Percentiles rank a stretch among this genome's conserved stretches.
phyloP scores from a whole-genome alignment of 2,797 vertebrate genomes.

The Diceros bicornis region DNA sequence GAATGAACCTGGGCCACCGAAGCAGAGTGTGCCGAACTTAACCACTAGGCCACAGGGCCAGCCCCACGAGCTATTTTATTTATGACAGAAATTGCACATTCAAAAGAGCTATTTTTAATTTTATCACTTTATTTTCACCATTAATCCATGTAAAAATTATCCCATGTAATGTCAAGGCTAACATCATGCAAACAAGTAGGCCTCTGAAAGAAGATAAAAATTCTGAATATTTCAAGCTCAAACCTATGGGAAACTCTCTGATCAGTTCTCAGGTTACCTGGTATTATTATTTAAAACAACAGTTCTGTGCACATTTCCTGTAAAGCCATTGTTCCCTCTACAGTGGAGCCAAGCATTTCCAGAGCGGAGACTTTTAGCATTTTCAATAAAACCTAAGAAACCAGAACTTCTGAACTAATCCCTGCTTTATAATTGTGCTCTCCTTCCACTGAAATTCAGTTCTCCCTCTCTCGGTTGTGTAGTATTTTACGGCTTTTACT shows the following conservation, averaged over 20 bases:
- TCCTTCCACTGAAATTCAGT: neutral
- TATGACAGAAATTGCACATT: neutral
- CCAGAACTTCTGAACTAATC: neutral
- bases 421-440: neutral
- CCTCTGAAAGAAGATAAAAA: slow-evolving; percentile 4
- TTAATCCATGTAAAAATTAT: slow-evolving; percentile 15
- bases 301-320: neutral
- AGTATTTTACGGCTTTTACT: neutral
- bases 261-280: neutral
- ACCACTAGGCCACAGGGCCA: no score
- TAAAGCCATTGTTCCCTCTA: neutral
- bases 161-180: neutral
- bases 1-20: no score
- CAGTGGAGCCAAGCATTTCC: neutral
- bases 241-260: neutral
- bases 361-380: neutral
- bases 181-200: neutral
- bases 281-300: neutral
- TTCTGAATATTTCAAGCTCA: neutral
- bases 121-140: slow-evolving; percentile 43
- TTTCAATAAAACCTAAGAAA: neutral
- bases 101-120: slow-evolving; percentile 29
- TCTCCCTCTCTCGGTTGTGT: neutral
- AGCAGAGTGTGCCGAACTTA: no score
- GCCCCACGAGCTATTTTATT: neutral